Percentiles rank a stretch among this genome's conserved stretches.
Evolutionary conservation across 2,888 invertebrate genomes (phyloP).

Genomic region (Tortricodes alternella): DNA sequence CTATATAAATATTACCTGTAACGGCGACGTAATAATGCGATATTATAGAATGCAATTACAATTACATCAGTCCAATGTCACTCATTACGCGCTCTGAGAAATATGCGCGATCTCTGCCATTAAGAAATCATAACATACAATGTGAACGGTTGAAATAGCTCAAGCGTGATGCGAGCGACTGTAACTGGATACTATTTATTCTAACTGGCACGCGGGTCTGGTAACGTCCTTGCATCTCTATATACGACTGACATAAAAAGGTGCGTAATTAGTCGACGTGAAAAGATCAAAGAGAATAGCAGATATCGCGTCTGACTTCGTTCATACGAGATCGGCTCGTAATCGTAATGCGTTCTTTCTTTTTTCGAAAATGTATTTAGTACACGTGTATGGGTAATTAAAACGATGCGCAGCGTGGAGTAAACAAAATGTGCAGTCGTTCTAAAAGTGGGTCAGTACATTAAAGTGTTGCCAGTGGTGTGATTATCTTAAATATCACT

Average conservation of each 20-base stretch:
- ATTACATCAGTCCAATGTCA: slow-evolving; percentile 7
- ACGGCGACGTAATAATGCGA: neutral
- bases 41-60: neutral
- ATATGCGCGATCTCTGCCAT: neutral
- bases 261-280: slow-evolving; percentile 1
- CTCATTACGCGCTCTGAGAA: neutral
- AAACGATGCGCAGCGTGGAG: too few relatives aligned
- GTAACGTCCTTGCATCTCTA: slow-evolving; percentile 25
- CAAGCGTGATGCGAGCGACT: slow-evolving; percentile 16
- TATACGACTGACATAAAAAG: slow-evolving; percentile 12
- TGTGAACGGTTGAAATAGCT: slow-evolving; percentile 24
- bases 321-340: too few relatives aligned
- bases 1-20: too few relatives aligned
- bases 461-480: too few relatives aligned
- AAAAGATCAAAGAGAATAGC: slow-evolving; percentile 9
- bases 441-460: too few relatives aligned
- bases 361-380: too few relatives aligned
- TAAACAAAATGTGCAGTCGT: too few relatives aligned
- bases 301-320: slow-evolving; percentile 11
- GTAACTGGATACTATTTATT: slow-evolving; percentile 24
- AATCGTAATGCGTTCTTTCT: too few relatives aligned
- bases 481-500: too few relatives aligned
- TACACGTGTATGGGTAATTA: too few relatives aligned
- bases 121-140: slow-evolving; percentile 9
- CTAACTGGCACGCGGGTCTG: slow-evolving; percentile 5